A percentile compares a stretch with the other conserved stretches of the same genome.
phyloP scores from a whole-genome alignment of 2,888 invertebrate species.

The Zygaena filipendulae region DNA sequence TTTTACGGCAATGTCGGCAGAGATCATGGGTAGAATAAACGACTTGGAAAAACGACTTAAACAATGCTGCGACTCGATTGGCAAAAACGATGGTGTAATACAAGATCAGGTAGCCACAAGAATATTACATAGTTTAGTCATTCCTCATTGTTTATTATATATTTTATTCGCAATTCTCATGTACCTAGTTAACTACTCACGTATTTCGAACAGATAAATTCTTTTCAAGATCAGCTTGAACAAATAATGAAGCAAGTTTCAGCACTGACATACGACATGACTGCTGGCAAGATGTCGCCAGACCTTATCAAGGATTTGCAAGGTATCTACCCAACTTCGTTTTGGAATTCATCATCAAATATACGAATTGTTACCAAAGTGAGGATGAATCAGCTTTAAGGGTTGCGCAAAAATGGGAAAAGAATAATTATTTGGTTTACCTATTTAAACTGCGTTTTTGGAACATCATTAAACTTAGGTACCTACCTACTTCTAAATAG shows the following conservation, averaged over 20 bases:
- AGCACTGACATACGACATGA: conserved; percentile 19
- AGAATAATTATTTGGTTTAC: too few relatives aligned
- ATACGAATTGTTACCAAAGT: too few relatives aligned
- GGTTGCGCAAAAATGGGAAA: too few relatives aligned
- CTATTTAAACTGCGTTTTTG: too few relatives aligned
- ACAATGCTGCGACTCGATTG: conserved; percentile 33
- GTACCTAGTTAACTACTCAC: background rate
- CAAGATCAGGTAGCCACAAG: conserved; percentile 36
- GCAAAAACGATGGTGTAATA: conserved; percentile 27
- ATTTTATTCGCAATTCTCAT: background rate
- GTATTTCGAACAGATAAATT: conserved; percentile 38
- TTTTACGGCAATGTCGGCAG: conserved; percentile 16
- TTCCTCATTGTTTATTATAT: too few relatives aligned
- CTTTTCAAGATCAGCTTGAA: conserved; percentile 58
- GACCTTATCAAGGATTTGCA: conserved; percentile 45
- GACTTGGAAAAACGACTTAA: conserved; percentile 35
- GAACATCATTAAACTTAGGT: too few relatives aligned
- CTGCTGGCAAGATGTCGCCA: conserved; percentile 30
- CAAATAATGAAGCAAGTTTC: conserved; percentile 45
- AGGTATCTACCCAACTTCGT: too few relatives aligned
- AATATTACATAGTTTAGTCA: background rate
- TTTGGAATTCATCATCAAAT: too few relatives aligned
- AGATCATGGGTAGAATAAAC: conserved; percentile 26
- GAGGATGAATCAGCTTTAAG: too few relatives aligned
- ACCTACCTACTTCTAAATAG: too few relatives aligned